These are phyloP conservation scores for Seira sanloemensis DNA, from an alignment of 2,888 invertebrate species.

Conservation along the genomic window DNA sequence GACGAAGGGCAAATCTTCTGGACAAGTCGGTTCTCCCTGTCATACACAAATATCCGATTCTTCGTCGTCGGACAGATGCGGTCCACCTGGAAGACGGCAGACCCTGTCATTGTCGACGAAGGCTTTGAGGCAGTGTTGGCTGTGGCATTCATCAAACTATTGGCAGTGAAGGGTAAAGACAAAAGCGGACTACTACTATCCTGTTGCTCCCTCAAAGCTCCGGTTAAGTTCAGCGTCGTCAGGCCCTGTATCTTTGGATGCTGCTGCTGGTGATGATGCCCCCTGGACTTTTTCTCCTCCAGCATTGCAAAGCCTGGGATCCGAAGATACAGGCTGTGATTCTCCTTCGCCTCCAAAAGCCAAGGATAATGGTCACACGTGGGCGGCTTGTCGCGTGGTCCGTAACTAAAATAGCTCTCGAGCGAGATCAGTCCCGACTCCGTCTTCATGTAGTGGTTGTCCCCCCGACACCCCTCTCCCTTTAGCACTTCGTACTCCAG, in stretches of 20 bases:
- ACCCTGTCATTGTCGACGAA: slow-evolving; percentile 47
- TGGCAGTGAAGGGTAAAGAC: slow-evolving; percentile 48
- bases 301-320: slow-evolving; percentile 75
- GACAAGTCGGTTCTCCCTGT: slow-evolving; percentile 77
- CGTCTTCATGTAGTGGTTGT: slow-evolving; percentile 72
- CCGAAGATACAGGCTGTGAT: slow-evolving; percentile 87
- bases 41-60: slow-evolving; percentile 88
- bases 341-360: slow-evolving; percentile 86
- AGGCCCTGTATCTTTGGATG: slow-evolving; percentile 43
- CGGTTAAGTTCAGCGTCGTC: slow-evolving; percentile 29
- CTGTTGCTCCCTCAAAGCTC: not conserved
- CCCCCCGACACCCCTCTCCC: slow-evolving; percentile 68
- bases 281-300: slow-evolving; percentile 49
- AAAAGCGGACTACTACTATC: not conserved
- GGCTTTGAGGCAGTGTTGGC: slow-evolving; percentile 40
- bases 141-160: slow-evolving; percentile 43
- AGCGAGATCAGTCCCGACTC: slow-evolving; percentile 71
- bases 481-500: slow-evolving; percentile 68
- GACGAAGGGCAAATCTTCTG: slow-evolving; percentile 72
- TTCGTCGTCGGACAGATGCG: slow-evolving; percentile 84
- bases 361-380: slow-evolving; percentile 85
- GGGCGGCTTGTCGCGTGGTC: slow-evolving; percentile 64
- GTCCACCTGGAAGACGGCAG: slow-evolving; percentile 76
- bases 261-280: not conserved
- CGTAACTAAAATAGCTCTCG: slow-evolving; percentile 69